Percentiles rank a stretch among this genome's conserved stretches.
Evolutionary conservation across 2,113 vertebrate genomes (phyloP).

Genomic region (Condylura cristata): DNA sequence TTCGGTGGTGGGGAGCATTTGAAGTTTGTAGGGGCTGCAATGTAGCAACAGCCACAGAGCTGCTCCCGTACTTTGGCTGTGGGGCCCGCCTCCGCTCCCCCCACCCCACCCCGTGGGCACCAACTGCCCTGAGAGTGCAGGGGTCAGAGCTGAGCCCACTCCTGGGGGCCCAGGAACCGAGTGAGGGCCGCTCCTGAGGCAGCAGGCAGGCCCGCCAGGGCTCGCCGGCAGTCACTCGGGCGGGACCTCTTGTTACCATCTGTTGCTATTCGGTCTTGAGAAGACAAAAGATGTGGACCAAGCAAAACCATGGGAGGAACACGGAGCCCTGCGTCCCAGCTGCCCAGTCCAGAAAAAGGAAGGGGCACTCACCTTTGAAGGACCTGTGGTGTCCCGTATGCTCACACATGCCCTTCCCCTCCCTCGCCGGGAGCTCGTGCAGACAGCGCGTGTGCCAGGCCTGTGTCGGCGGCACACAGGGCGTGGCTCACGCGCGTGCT

Average conservation of each 20-base stretch:
- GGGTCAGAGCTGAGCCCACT: not conserved
- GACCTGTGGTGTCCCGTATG: not conserved
- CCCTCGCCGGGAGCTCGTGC: no score
- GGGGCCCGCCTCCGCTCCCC: not conserved
- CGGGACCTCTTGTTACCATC: not conserved
- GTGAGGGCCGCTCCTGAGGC: not conserved
- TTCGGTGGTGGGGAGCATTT: not conserved
- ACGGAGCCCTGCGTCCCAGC: no score
- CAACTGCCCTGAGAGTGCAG: not conserved
- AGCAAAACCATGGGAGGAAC: no score
- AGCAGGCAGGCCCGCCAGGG: not conserved
- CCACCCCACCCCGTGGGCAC: accelerated
- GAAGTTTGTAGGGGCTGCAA: not conserved
- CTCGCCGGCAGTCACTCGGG: not conserved
- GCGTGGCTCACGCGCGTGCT: not conserved
- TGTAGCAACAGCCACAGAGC: not conserved
- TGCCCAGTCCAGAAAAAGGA: not conserved
- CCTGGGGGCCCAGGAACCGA: not conserved
- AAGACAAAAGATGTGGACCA: not conserved
- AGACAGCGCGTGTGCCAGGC: no score
- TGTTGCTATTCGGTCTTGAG: not conserved
- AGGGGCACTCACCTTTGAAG: not conserved
- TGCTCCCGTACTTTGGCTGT: not conserved
- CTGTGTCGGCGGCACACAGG: no score
- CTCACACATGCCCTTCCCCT: no score